These are phyloP conservation scores for Toxotes chatareus DNA, from an alignment of 2,113 vertebrate genomes.

Conservation along the genomic window DNA sequence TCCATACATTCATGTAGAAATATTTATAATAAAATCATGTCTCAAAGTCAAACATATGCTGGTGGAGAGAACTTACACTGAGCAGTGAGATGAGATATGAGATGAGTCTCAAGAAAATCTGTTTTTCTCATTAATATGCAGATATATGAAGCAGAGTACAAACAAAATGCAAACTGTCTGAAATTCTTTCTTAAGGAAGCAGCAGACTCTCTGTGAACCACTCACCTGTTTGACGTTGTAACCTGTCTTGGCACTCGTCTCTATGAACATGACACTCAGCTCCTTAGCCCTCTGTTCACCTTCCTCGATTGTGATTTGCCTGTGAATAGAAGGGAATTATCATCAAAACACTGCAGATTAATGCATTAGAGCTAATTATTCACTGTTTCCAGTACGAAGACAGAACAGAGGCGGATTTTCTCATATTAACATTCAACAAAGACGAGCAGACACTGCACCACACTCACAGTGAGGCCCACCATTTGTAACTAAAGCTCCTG, in stretches of 20 bases:
- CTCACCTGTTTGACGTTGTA: slow-evolving; percentile 87
- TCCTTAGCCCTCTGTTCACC: slow-evolving; percentile 94
- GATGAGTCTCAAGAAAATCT: neutral
- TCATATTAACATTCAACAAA: slow-evolving; percentile 17
- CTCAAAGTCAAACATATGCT: neutral
- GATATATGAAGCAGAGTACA: neutral
- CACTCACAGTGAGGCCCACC: slow-evolving; percentile 11
- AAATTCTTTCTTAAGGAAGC: neutral
- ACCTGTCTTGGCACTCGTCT: slow-evolving; percentile 88
- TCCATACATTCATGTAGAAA: neutral
- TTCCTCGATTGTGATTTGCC: slow-evolving; percentile 94
- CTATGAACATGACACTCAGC: slow-evolving; percentile 95
- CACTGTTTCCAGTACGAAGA: neutral
- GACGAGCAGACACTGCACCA: slow-evolving; percentile 6
- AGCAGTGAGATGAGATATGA: neutral
- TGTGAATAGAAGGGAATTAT: slow-evolving; percentile 56
- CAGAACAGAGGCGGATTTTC: neutral
- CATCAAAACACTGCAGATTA: slow-evolving; percentile 11
- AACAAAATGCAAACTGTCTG: neutral
- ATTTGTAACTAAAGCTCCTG: slow-evolving; percentile 31
- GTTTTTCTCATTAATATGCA: neutral
- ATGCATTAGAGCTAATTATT: neutral
- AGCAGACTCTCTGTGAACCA: neutral
- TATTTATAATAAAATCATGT: neutral
- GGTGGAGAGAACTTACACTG: neutral